Evolutionary conservation across 2,888 invertebrate genomes (phyloP).

Genomic region (Koerneria pararmatus): DNA sequence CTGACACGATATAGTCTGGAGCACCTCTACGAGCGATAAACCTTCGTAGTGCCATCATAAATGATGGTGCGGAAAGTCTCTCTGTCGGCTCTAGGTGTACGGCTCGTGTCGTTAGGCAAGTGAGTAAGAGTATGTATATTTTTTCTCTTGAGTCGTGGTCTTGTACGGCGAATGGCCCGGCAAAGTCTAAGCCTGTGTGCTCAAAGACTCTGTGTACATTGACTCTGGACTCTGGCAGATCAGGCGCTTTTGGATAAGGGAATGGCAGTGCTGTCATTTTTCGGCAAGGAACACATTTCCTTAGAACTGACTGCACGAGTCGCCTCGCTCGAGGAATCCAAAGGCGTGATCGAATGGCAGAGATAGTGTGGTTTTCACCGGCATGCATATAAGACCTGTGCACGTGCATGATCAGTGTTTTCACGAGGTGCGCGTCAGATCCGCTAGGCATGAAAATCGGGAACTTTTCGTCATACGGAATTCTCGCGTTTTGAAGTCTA

Average conservation of each 20-base stretch:
- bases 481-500: too few species aligned
- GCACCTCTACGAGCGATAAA: slow-evolving; percentile 58
- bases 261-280: slow-evolving; percentile 44
- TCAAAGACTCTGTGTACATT: slow-evolving; percentile 54
- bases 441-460: too few species aligned
- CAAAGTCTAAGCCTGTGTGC: slow-evolving; percentile 30
- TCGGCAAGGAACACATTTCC: not conserved
- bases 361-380: too few species aligned
- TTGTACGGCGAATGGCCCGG: slow-evolving; percentile 5
- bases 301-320: too few species aligned
- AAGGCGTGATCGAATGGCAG: too few species aligned
- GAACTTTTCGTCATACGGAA: too few species aligned
- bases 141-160: slow-evolving; percentile 36
- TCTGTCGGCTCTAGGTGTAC: slow-evolving; percentile 60
- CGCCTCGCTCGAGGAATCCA: too few species aligned
- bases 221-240: slow-evolving; percentile 34
- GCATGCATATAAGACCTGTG: too few species aligned
- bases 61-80: slow-evolving; percentile 52
- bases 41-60: slow-evolving; percentile 53
- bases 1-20: slow-evolving; percentile 48
- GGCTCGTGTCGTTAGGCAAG: slow-evolving; percentile 60
- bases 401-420: too few species aligned
- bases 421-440: too few species aligned
- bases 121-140: slow-evolving; percentile 59
- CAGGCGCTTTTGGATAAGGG: slow-evolving; percentile 53